A percentile compares a stretch with the other conserved stretches of the same genome.
These are phyloP conservation scores for Lepidostoma basale DNA, from an alignment of 1,140 invertebrate species.

Conservation along the genomic window DNA sequence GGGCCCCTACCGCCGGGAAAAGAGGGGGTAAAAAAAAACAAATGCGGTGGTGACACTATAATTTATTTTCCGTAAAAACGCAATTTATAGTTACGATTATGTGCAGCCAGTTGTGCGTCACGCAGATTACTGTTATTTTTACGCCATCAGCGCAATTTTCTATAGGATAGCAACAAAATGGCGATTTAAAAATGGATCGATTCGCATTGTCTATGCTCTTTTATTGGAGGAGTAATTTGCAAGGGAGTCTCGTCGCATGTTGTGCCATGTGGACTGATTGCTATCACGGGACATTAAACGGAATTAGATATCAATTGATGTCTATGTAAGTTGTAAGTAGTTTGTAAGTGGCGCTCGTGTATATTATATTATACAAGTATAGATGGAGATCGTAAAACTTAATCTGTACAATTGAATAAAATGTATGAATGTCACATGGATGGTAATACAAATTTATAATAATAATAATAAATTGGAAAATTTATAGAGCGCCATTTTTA, in stretches of 20 bases:
- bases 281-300: not conserved
- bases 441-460: too few species aligned
- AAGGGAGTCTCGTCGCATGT: not conserved
- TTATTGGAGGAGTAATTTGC: not conserved
- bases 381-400: too few species aligned
- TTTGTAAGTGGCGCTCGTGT: too few species aligned
- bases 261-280: not conserved
- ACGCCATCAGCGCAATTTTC: constrained; percentile 2
- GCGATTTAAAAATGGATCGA: constrained; percentile 3
- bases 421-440: too few species aligned
- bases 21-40: constrained; percentile 32
- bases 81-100: constrained; percentile 44
- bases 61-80: constrained; percentile 46
- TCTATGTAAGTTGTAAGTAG: too few species aligned
- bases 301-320: not conserved
- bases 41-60: constrained; percentile 42
- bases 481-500: too few species aligned
- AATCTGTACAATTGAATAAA: too few species aligned
- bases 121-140: constrained; percentile 35
- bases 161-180: constrained; percentile 6
- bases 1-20: not conserved
- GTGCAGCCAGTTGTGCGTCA: constrained; percentile 38
- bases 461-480: too few species aligned
- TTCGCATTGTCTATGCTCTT: not conserved
- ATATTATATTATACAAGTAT: too few species aligned